These are phyloP conservation scores for Aleiodes alternator DNA, from an alignment of 2,888 invertebrate genomes.

Conservation along the genomic window DNA sequence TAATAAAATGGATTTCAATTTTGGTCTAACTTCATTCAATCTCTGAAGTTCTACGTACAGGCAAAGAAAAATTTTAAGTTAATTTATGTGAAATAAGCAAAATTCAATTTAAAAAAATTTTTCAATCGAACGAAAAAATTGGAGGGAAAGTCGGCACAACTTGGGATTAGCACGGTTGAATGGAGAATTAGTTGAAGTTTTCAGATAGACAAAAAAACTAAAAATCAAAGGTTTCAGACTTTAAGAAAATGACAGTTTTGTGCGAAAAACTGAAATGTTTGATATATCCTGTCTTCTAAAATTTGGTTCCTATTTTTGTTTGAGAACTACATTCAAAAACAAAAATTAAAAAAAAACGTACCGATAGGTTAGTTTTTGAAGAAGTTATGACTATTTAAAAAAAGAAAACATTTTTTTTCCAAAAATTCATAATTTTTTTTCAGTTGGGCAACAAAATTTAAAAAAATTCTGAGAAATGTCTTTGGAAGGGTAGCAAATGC, in stretches of 20 bases:
- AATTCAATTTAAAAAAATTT: constrained; percentile 1
- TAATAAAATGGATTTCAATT: constrained; percentile 15
- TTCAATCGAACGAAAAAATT: constrained; percentile 23
- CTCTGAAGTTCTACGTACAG: constrained; percentile 31
- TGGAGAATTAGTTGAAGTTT: constrained; percentile 35
- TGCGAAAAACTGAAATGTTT: constrained; percentile 27
- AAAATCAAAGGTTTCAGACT: constrained; percentile 20
- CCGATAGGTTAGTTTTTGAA: too few relatives aligned
- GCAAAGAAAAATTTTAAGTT: constrained; percentile 17
- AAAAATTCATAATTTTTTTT: too few relatives aligned
- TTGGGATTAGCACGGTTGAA: constrained; percentile 31
- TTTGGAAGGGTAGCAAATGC: too few relatives aligned
- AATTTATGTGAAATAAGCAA: constrained; percentile 9
- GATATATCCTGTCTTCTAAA: not conserved
- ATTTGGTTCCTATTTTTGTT: not conserved
- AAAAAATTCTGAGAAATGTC: too few relatives aligned
- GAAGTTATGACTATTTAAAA: too few relatives aligned
- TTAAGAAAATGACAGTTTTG: constrained; percentile 9
- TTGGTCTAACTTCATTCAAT: constrained; percentile 35
- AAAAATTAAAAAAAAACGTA: too few relatives aligned
- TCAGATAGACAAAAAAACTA: constrained; percentile 35
- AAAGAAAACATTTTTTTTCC: too few relatives aligned
- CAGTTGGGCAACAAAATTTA: too few relatives aligned
- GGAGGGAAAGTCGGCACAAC: constrained; percentile 33
- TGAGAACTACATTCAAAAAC: too few relatives aligned